A percentile compares a stretch with the other conserved stretches of the same genome.
Evolutionary conservation across 2,888 invertebrate species (phyloP).

Genomic region (Nymphalis polychloros): DNA sequence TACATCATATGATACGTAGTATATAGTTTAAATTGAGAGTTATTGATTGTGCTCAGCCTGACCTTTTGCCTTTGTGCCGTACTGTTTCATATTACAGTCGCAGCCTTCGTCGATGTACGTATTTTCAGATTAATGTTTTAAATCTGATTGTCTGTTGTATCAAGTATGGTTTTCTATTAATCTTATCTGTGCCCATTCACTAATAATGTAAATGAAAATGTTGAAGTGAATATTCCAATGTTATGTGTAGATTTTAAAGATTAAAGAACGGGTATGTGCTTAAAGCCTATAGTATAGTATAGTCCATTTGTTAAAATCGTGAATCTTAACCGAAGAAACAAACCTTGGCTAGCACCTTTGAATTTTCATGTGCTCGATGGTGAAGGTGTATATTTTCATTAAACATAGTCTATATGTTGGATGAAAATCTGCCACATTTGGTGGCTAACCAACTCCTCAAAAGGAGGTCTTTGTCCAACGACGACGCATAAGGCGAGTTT

Average conservation of each 20-base stretch:
- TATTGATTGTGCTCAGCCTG: constrained; percentile 33
- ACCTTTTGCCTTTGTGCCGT: constrained; percentile 31
- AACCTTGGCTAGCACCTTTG: too few species aligned
- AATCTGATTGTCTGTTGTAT: neutral
- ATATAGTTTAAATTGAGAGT: constrained; percentile 19
- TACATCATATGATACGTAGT: neutral
- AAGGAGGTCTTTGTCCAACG: too few species aligned
- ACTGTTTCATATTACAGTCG: constrained; percentile 22
- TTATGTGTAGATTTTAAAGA: neutral
- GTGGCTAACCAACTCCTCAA: too few species aligned
- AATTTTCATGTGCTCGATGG: too few species aligned
- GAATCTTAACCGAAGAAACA: too few species aligned
- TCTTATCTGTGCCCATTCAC: neutral
- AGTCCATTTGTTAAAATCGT: too few species aligned
- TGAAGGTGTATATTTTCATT: too few species aligned
- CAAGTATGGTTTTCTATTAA: neutral
- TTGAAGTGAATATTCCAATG: neutral
- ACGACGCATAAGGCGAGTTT: too few species aligned
- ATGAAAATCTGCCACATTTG: too few species aligned
- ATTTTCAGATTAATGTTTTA: constrained; percentile 4
- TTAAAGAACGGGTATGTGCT: neutral
- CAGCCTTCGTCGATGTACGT: neutral
- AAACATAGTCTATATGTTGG: too few species aligned
- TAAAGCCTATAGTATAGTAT: too few species aligned
- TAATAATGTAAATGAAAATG: constrained; percentile 1